Percentiles rank a stretch among this genome's conserved stretches.
These are phyloP conservation scores for Ornithoptera priamus DNA, from an alignment of 2,888 invertebrate species.

Conservation along the genomic window DNA sequence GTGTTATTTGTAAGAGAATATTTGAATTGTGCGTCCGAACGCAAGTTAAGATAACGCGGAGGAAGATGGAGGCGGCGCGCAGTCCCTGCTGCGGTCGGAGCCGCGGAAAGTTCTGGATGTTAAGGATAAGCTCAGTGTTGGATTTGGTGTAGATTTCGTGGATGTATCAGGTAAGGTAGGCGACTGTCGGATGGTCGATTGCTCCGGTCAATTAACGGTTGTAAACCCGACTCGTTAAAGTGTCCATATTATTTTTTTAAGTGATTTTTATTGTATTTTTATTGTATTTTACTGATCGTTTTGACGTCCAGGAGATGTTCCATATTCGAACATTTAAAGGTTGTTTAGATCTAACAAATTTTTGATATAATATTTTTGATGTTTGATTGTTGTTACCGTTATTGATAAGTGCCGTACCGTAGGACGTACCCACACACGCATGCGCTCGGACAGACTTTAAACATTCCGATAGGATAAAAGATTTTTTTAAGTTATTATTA, in stretches of 20 bases:
- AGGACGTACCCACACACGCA: slow-evolving; percentile 38
- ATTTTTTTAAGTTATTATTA: slow-evolving; percentile 44
- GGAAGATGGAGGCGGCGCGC: not conserved
- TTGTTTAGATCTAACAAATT: slow-evolving; percentile 51
- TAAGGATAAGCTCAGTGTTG: slow-evolving; percentile 56
- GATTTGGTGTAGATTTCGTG: slow-evolving; percentile 51
- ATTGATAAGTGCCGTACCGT: slow-evolving; percentile 46
- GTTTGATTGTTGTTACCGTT: slow-evolving; percentile 72
- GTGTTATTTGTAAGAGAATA: slow-evolving; percentile 5
- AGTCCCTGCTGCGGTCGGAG: slow-evolving; percentile 42
- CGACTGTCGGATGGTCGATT: slow-evolving; percentile 49
- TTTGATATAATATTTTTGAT: slow-evolving; percentile 67
- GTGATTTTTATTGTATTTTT: slow-evolving; percentile 49
- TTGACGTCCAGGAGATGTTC: slow-evolving; percentile 40
- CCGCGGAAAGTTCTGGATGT: slow-evolving; percentile 53
- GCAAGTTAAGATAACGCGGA: not conserved
- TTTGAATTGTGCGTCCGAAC: not conserved
- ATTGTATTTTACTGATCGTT: slow-evolving; percentile 44
- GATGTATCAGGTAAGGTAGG: slow-evolving; percentile 52
- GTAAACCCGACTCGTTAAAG: slow-evolving; percentile 53
- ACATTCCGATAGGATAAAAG: slow-evolving; percentile 66
- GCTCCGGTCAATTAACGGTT: slow-evolving; percentile 72
- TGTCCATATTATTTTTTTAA: slow-evolving; percentile 73
- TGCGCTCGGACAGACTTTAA: slow-evolving; percentile 56
- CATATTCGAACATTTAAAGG: slow-evolving; percentile 40